phyloP scores from a whole-genome alignment of 2,797 vertebrate genomes.

The Mormyrops boulengeri region DNA sequence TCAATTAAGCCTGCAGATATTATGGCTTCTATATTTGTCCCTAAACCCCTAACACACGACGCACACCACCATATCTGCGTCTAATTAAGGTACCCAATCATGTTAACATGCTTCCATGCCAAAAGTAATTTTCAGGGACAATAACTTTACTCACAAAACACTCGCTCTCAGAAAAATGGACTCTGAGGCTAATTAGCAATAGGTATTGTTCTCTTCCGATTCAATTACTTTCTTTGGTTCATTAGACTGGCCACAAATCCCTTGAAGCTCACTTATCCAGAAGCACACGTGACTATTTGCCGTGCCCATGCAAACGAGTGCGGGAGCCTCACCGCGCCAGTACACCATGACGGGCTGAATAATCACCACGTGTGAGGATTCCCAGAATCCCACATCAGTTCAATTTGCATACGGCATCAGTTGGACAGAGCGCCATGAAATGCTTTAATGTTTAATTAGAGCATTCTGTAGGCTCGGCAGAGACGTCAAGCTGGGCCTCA shows the following conservation, averaged over 20 bases:
- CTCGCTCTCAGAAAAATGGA: not conserved
- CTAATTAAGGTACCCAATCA: constrained; percentile 2
- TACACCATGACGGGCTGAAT: not conserved
- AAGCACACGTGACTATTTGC: not conserved
- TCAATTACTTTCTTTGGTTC: not conserved
- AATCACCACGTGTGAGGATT: not conserved
- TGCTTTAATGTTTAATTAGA: constrained; percentile 20
- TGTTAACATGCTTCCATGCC: not conserved
- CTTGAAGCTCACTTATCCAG: not conserved
- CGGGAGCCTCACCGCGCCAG: not conserved
- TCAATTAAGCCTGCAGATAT: not conserved
- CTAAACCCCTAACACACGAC: not conserved
- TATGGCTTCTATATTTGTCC: not conserved
- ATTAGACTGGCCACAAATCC: not conserved
- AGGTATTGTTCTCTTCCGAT: constrained; percentile 2
- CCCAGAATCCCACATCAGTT: not conserved
- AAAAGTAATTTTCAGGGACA: not conserved
- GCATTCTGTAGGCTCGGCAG: not conserved
- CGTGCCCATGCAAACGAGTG: not conserved
- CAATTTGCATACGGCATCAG: not conserved
- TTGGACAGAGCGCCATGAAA: not conserved
- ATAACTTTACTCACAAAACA: constrained; percentile 5
- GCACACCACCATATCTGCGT: not conserved
- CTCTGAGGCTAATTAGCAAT: not conserved
- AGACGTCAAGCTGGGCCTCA: not conserved